phyloP scores from a whole-genome alignment of 2,888 invertebrate species.

The Cordilura impudica region DNA sequence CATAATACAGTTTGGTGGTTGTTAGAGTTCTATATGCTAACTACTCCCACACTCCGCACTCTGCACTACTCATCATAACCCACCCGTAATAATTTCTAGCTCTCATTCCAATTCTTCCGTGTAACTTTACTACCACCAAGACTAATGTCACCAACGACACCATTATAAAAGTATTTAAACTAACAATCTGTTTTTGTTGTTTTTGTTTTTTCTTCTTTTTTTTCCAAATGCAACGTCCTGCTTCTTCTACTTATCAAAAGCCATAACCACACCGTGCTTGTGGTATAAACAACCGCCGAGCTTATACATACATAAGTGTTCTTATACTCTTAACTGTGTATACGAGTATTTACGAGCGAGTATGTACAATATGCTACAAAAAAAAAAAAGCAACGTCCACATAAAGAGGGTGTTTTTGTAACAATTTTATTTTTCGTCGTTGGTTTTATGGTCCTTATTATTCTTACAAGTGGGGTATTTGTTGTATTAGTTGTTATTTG shows the following conservation, averaged over 20 bases:
- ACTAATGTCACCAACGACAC: constrained; percentile 60
- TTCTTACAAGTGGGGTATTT: constrained; percentile 56
- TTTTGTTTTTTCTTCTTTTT: constrained; percentile 7
- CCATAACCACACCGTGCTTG: constrained; percentile 54
- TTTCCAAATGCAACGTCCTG: constrained; percentile 30
- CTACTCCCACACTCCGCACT: not conserved
- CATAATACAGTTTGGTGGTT: not conserved
- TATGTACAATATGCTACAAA: not conserved
- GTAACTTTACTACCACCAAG: constrained; percentile 31
- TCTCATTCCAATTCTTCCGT: not conserved
- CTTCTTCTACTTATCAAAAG: constrained; percentile 43
- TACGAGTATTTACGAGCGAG: too few relatives aligned
- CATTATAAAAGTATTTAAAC: constrained; percentile 45
- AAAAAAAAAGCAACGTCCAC: constrained; percentile 39
- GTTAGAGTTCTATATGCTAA: not conserved
- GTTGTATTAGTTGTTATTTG: not conserved
- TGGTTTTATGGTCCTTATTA: constrained; percentile 60
- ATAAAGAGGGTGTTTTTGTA: constrained; percentile 56
- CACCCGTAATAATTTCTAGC: constrained; percentile 14
- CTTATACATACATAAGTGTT: constrained; percentile 7
- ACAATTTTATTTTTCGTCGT: constrained; percentile 50
- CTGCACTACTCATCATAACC: not conserved
- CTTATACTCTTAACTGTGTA: too few relatives aligned
- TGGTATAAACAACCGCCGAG: constrained; percentile 56
- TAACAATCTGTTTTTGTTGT: constrained; percentile 56